Evolutionary conservation across 2,888 invertebrate species (phyloP).

Genomic region (Dorcus hopei): DNA sequence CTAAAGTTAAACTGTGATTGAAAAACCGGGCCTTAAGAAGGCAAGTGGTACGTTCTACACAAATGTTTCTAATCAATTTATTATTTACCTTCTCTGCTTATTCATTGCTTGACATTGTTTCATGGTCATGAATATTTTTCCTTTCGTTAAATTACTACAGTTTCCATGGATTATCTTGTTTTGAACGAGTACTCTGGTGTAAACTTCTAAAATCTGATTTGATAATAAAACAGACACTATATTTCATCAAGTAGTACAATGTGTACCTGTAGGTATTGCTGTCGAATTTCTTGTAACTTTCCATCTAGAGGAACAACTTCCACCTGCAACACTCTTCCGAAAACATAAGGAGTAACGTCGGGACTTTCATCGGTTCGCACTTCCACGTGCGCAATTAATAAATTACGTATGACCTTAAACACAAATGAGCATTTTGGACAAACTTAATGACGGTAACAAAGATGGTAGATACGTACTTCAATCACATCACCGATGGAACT

Average conservation of each 20-base stretch:
- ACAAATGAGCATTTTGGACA: background rate
- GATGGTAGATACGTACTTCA: slow-evolving; percentile 53
- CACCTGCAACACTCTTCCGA: slow-evolving; percentile 75
- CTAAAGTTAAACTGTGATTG: no score
- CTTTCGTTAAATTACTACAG: slow-evolving; percentile 57
- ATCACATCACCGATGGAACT: slow-evolving; percentile 77
- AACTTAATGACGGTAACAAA: background rate
- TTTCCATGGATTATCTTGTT: slow-evolving; percentile 61
- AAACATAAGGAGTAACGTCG: slow-evolving; percentile 82
- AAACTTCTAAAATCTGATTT: slow-evolving; percentile 61
- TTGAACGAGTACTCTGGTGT: slow-evolving; percentile 61
- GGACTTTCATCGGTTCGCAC: slow-evolving; percentile 80
- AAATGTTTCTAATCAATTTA: background rate
- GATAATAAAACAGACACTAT: no score
- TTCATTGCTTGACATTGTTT: slow-evolving; percentile 54
- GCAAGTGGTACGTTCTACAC: no score
- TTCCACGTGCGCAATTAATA: slow-evolving; percentile 84
- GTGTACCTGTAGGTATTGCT: slow-evolving; percentile 57
- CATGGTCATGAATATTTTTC: slow-evolving; percentile 59
- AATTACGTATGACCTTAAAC: slow-evolving; percentile 71
- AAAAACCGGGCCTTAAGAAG: no score
- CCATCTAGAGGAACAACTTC: slow-evolving; percentile 68
- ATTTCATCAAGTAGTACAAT: background rate
- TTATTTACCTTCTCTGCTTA: slow-evolving; percentile 4
- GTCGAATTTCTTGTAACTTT: slow-evolving; percentile 58